A percentile compares a stretch with the other conserved stretches of the same genome.
Evolutionary conservation across 2,888 invertebrate species (phyloP).

Genomic region (Cataglyphis rosenhaueri): DNA sequence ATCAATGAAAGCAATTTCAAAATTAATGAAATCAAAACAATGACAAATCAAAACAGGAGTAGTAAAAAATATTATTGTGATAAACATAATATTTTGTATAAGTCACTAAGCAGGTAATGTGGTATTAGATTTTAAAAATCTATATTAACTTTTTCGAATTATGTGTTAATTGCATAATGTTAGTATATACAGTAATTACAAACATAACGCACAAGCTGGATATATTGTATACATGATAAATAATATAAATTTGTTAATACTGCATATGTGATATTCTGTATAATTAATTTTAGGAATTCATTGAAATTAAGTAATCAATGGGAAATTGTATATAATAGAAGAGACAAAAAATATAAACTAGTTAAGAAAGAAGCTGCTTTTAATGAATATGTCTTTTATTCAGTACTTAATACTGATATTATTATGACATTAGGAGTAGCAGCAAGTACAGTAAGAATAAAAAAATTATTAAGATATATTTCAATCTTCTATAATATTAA

Average conservation of each 20-base stretch:
- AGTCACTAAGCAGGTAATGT: background rate
- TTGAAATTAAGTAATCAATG: background rate
- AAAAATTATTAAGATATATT: background rate
- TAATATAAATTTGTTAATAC: background rate
- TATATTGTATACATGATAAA: background rate
- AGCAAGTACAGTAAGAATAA: conserved; percentile 63
- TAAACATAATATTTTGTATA: background rate
- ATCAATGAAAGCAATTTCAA: background rate
- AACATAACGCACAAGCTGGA: background rate
- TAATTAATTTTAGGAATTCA: conserved; percentile 1
- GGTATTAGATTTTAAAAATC: background rate
- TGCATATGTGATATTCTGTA: background rate
- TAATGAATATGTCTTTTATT: conserved; percentile 73
- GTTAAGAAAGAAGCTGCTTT: background rate
- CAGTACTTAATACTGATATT: conserved; percentile 74
- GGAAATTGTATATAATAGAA: background rate
- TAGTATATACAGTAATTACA: background rate
- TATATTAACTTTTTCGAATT: background rate
- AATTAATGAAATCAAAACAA: background rate
- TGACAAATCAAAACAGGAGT: conserved; percentile 20
- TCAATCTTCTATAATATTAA: background rate
- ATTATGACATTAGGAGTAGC: conserved; percentile 69
- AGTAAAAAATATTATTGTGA: background rate
- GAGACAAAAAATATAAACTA: background rate
- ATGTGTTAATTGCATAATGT: background rate